Evolutionary conservation across 1,140 invertebrate species (phyloP), one percentile per base, ranked within the genome.

Genomic region (Lordiphosa clarofinis): DNA sequence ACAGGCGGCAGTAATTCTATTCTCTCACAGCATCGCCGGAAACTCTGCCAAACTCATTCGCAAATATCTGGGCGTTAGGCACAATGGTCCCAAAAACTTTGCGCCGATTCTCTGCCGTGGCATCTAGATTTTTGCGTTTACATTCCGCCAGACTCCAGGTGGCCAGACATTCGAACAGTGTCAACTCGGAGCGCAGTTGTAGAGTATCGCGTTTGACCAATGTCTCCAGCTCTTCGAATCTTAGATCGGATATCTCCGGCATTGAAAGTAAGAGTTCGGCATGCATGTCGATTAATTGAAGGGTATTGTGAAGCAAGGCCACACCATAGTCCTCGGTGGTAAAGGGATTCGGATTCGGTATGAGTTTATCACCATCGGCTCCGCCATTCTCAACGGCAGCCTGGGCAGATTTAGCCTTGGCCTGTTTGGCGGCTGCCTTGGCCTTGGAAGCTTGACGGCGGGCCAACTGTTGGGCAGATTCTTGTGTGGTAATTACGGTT

Each of bases 221-320:
- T 11, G 87, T 88, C 60, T 89, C 88, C 39, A 89, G 65, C 55
- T 89, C 87, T 56, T 88, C 88, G 55, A 87, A 89, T 5, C 88
- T 62, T n/a, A 89, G 56, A 21, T 76, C 81, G 4, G 40, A 47
- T 28, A 89, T 87, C 44, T 73, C 73, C 3, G 54, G 60, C 70
- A 72, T 75, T 11, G 72, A 61, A 11, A 89, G 64, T 31, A 88
- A 39, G 35, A 86, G 53, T 50, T 86, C 74, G 2, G 88, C 88
- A 8, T 87, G 74, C 87, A 89, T 89, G 7, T 89, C 88, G 40
- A 89, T 89, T n/a, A 89, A 56, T 49, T 89, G 88, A 8, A 89
- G 67, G 0, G 86, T 70, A 44, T 89, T 89, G 56, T 82, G 84
- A 10, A 89, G 57, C 53, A 89, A 44, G 10, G 88, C 87, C 21